Base-by-base conservation (phyloP, 2,113 vertebrate genomes). In the Heliornis fulica region DNA sequence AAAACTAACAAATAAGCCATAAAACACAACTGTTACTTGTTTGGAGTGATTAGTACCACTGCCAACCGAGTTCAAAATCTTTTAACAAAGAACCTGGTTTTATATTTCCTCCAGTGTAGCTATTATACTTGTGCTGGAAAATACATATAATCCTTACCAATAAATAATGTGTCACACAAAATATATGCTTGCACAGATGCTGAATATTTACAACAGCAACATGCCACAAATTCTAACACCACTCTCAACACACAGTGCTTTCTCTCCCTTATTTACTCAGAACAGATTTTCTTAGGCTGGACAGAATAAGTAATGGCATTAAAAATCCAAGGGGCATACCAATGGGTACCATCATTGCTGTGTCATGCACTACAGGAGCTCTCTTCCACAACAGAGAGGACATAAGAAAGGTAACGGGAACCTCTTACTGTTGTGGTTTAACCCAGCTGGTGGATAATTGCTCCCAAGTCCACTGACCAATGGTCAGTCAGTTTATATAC, bases 1-100 rank as follows among this genome's bases (percentile, higher is more conserved):
- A 97, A 96, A 95, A 77, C 77, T 89, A 94, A 92, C 56, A 90
- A 93, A 84, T 43, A 94, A 88, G 60, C 43, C 29, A 89, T 89
- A 87, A 95, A 96, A 63, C 60, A 75, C 53, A 82, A 72, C 36
- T 72, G 21, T 79, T 93, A 66, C 50, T 87, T 79, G 45, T 92
- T 93, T 36, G n/a, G n/a, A 61, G 26, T 69, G 51, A 87, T 93
- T 97, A 85, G 64, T 92, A 65, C 32, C 2, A 5, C 66, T 87
- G 63, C 28, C 82, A 92, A 84, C 13, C 17, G 72, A 22, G 51
- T 69, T 78, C 28, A 89, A 90, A 93, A 71, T 61, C 38, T 89
- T 13, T 1, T 53, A 83, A 83, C 51, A 89, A 70, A 91, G 6
- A 76, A 51, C n/a, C 10, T 59, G 32, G 0, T 65, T 83, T 54